These are phyloP conservation scores for Odontesthes bonariensis DNA, from an alignment of 2,113 vertebrate species.

Conservation along the genomic window DNA sequence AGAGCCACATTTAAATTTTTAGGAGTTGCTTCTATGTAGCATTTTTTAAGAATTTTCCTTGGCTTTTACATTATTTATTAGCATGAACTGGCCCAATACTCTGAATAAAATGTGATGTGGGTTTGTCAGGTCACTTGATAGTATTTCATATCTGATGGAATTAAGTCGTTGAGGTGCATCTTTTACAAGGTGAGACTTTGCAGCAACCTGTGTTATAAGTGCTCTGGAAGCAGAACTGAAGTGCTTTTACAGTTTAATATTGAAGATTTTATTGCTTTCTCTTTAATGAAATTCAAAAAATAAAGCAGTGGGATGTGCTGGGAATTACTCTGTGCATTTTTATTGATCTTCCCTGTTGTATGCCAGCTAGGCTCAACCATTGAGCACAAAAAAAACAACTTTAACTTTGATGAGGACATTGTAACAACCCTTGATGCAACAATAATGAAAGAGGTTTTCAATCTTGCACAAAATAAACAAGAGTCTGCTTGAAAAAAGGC, in stretches of 20 bases:
- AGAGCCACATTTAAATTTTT: constrained; percentile 34
- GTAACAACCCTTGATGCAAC: constrained; percentile 7
- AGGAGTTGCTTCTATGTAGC: constrained; percentile 14
- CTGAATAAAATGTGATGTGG: neutral
- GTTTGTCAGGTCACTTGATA: constrained; percentile 8
- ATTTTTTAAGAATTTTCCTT: neutral
- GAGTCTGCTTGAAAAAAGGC: neutral
- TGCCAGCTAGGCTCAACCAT: neutral
- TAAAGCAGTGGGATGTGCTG: constrained; percentile 29
- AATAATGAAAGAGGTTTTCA: constrained; percentile 31
- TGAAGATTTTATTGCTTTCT: constrained; percentile 30
- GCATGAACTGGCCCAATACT: neutral
- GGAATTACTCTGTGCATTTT: constrained; percentile 31
- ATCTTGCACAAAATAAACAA: constrained; percentile 28
- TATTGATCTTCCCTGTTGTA: constrained; percentile 21
- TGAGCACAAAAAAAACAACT: constrained; percentile 8
- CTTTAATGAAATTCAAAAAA: constrained; percentile 42
- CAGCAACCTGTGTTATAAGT: constrained; percentile 1
- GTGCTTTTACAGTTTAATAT: constrained; percentile 26
- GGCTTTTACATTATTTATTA: constrained; percentile 23
- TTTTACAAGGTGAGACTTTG: constrained; percentile 14
- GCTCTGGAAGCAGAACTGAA: neutral
- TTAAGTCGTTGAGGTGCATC: neutral
- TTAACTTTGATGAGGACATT: constrained; percentile 28
- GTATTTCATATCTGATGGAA: constrained; percentile 6